Evolutionary conservation across 2,113 vertebrate genomes (phyloP).

Genomic region (Scomber scombrus): DNA sequence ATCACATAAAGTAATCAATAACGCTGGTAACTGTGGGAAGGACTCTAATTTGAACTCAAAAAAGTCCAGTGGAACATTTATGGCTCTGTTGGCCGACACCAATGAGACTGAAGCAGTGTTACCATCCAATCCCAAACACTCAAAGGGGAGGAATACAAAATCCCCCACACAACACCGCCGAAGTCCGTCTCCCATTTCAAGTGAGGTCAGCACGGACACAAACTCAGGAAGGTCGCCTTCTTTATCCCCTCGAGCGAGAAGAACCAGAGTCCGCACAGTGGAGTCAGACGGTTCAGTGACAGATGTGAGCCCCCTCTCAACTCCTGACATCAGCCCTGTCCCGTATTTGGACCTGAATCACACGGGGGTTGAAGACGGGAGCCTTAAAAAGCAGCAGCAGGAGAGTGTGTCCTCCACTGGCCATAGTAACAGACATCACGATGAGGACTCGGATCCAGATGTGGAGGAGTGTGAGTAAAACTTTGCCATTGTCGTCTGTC

Average conservation of each 20-base stretch:
- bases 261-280: slow-evolving; percentile 62
- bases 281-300: slow-evolving; percentile 92
- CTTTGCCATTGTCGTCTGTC: neutral
- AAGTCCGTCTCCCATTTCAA: slow-evolving; percentile 80
- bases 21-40: slow-evolving; percentile 65
- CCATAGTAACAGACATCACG: slow-evolving; percentile 29
- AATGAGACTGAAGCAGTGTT: slow-evolving; percentile 84
- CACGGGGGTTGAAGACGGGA: slow-evolving; percentile 37
- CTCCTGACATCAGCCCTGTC: slow-evolving; percentile 89
- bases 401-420: slow-evolving; percentile 63
- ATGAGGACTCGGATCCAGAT: slow-evolving; percentile 48
- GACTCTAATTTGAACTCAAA: slow-evolving; percentile 50
- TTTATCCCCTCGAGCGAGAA: slow-evolving; percentile 78
- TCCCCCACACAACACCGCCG: slow-evolving; percentile 78
- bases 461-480: slow-evolving; percentile 61
- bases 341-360: slow-evolving; percentile 87
- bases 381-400: slow-evolving; percentile 26
- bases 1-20: slow-evolving; percentile 26
- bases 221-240: slow-evolving; percentile 84
- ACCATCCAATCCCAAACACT: slow-evolving; percentile 53
- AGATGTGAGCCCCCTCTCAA: slow-evolving; percentile 91
- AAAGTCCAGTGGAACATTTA: slow-evolving; percentile 62
- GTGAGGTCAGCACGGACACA: slow-evolving; percentile 67
- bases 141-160: slow-evolving; percentile 77
- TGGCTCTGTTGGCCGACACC: slow-evolving; percentile 78